A percentile compares a stretch with the other conserved stretches of the same genome.
phyloP scores from a whole-genome alignment of 1,140 invertebrate genomes.

The Pristionchus pacificus region DNA sequence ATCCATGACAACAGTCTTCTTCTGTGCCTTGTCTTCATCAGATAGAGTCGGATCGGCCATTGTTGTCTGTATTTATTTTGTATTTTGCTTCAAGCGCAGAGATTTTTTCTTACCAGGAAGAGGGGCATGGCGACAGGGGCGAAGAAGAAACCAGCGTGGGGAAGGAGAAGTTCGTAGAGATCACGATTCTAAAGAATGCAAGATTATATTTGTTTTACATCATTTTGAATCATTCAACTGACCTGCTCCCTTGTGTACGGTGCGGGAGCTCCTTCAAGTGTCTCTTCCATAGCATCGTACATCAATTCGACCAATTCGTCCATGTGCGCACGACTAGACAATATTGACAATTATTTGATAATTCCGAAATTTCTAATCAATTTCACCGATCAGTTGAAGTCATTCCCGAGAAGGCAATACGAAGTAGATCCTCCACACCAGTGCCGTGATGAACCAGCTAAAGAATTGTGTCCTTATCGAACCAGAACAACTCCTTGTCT shows the following conservation, averaged over 20 bases:
- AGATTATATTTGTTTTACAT: too few relatives aligned
- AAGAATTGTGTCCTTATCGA: too few relatives aligned
- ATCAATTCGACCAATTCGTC: neutral
- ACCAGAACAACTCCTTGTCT: too few relatives aligned
- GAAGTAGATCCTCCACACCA: neutral
- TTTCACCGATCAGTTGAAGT: neutral
- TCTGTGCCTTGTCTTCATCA: neutral
- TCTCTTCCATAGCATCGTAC: neutral
- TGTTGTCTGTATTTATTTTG: neutral
- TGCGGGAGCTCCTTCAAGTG: neutral
- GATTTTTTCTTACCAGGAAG: neutral
- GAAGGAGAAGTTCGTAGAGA: neutral
- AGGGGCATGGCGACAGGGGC: neutral
- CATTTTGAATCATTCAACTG: neutral
- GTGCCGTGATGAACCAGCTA: neutral
- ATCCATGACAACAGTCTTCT: neutral
- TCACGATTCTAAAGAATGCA: neutral
- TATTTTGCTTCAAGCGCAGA: neutral
- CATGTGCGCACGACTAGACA: too few relatives aligned
- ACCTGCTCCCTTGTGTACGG: neutral
- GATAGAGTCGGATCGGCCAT: neutral
- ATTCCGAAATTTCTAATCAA: too few relatives aligned
- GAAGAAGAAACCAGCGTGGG: neutral
- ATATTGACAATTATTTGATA: too few relatives aligned
- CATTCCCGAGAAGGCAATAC: neutral